Base-by-base conservation (phyloP, 1,140 invertebrate species). In the Drosophila ambigua region DNA sequence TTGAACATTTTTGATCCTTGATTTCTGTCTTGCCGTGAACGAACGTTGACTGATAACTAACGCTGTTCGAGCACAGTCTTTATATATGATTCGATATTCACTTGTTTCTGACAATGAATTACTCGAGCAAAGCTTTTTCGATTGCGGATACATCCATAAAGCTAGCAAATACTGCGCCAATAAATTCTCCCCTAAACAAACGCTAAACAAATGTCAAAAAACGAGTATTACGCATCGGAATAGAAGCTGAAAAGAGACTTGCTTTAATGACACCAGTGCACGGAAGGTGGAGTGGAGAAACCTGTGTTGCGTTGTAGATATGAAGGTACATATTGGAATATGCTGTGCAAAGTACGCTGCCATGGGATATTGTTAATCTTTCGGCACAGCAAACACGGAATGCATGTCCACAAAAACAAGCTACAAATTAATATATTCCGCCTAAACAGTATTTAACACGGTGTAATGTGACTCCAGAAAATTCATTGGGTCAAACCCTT, bases 1-100 rank as follows among this genome's bases (percentile, higher is more conserved):
- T 88, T 90, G 77, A 81, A 90, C 87, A 90, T 90, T 64, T 69
- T 90, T 73, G 63, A 23, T n/a, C 39, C 16, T 44, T 39, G 57
- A 53, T 82, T 75, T 52, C 72, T 79, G 53, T 58, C 44, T 71
- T 68, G 31, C 35, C 45, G 50, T 54, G 62, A 65, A 67, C 65
- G 65, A 84, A 63, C 62, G 77, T 71, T 80, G 63, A 89, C 84
- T 89, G 84, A 82, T 87, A 62, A 26, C 69, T 15, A 13, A 53
- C 8, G 55, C 11, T 15, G 20, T 23, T 3, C 5, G n/a, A 20
- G 11, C 11, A 11, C 4, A 13, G 71, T 15, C 75, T 66, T 85
- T 75, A 55, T 87, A 85, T 85, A 87, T 67, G 59, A 39, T 50
- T 69, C 52, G 23, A 28, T 16, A 50, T 35, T 45, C 26, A 35